phyloP scores from a whole-genome alignment of 2,113 vertebrate genomes.

The Carlito syrichta region DNA sequence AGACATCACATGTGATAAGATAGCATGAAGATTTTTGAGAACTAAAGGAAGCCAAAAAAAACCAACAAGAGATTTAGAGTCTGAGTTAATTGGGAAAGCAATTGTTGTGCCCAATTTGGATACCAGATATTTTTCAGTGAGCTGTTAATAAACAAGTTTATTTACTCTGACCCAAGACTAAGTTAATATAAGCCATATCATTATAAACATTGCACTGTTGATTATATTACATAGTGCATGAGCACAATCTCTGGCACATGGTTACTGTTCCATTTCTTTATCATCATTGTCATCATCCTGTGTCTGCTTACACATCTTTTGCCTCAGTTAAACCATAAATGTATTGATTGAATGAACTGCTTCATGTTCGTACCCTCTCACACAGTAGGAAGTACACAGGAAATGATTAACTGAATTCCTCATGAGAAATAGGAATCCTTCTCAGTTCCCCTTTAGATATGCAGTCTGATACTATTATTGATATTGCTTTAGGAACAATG shows the following conservation, averaged over 20 bases:
- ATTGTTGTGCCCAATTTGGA: background rate
- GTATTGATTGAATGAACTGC: background rate
- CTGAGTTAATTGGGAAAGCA: constrained; percentile 5
- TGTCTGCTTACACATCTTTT: background rate
- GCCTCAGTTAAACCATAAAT: background rate
- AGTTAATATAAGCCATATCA: background rate
- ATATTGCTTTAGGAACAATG: background rate
- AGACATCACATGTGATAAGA: background rate
- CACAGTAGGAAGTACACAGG: background rate
- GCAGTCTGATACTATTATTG: background rate
- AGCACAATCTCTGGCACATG: background rate
- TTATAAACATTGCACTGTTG: background rate
- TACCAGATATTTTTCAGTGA: background rate
- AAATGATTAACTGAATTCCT: background rate
- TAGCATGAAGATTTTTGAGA: background rate
- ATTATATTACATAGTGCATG: background rate
- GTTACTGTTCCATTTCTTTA: background rate
- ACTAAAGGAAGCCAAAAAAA: background rate
- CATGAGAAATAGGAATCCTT: background rate
- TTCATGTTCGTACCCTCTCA: background rate
- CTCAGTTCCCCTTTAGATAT: background rate
- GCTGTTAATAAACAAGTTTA: background rate
- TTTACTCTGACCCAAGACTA: background rate
- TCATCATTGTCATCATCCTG: background rate
- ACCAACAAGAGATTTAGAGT: background rate